Evolutionary conservation across 2,797 vertebrate genomes (phyloP).

Genomic region (Pipistrellus pygmaeus): DNA sequence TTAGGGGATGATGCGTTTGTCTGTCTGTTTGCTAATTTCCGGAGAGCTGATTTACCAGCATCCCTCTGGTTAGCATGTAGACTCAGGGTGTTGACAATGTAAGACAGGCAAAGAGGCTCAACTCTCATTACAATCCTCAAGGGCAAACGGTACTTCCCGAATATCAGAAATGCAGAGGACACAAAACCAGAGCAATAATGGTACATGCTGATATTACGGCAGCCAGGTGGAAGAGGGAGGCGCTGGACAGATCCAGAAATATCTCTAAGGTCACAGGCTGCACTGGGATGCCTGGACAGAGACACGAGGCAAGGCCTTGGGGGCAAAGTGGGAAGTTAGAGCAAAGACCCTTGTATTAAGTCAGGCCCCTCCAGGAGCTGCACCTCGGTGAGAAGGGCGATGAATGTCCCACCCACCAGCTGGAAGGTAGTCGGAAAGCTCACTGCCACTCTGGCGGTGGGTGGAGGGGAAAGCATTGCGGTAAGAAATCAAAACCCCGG

Average conservation of each 20-base stretch:
- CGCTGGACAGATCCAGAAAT: not conserved
- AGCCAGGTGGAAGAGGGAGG: no score
- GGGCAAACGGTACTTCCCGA: not conserved
- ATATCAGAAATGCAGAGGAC: not conserved
- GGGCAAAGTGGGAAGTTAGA: not conserved
- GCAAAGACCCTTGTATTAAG: not conserved
- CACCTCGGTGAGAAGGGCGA: not conserved
- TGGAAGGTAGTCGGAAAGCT: not conserved
- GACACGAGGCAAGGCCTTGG: no score
- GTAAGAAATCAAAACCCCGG: not conserved
- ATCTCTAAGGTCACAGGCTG: not conserved
- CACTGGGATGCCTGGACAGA: no score
- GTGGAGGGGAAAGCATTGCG: not conserved
- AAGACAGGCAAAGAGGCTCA: not conserved
- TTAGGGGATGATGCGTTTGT: not conserved
- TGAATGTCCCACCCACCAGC: no score
- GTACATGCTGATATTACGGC: accelerated
- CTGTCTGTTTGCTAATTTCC: not conserved
- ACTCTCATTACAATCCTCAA: not conserved
- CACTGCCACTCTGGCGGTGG: not conserved
- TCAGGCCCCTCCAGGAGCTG: not conserved
- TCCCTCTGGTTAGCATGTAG: not conserved
- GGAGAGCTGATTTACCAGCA: not conserved
- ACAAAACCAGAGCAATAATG: not conserved
- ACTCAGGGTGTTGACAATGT: not conserved